Evolutionary conservation across 53 echinoderm and acorn worm species (phyloP), one percentile per base, ranked within the genome.

Genomic region (Hippasteria phrygiana): DNA sequence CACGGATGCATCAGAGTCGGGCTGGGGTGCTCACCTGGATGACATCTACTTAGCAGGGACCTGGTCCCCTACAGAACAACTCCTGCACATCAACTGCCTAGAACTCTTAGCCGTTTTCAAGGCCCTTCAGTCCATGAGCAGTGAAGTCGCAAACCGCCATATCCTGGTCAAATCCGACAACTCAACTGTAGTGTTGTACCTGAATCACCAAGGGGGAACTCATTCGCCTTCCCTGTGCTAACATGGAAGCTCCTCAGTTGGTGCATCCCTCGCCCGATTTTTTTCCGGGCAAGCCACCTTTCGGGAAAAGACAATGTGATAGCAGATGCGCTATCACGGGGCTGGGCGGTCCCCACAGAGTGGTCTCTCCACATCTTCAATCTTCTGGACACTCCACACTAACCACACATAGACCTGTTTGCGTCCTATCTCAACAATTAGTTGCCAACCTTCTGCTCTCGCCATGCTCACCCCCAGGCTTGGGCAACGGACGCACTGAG

Each of bases 1-100:
- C 42, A 81, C 90, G n/a, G 90, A 82, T 22, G 90, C 90, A 1
- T 90, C 90, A 6, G 22, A 32, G 3, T 40, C 29, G 34, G 90
- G 82, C 17, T 90, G 90, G 77, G 90, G 83, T 1, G 90, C 72
- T 3, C 81, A 73, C 63, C 45, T 90, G 20, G 59, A 38, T 31
- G 56, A 45, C 24, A 42, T 26, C 1, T 31, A 27, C 5, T 18
- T 56, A 5, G 22, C 43, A 16, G 90, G 90, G 0, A 12, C 0
- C 1, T 90, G 82, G 90, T 41, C 72, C 2, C 47, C 27, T 45
- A 4, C 8, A 7, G 74, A 74, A 24, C 43, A 45, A 46, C 43
- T 7, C 45, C 26, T 20, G 1, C 74, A 74, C 45, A 74, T 74
- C 74, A 64, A 64, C 1, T 4, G 29, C 6, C 14, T 74, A 26